Evolutionary conservation across 2,888 invertebrate genomes (phyloP).

Genomic region (Pimpla rufipes): DNA sequence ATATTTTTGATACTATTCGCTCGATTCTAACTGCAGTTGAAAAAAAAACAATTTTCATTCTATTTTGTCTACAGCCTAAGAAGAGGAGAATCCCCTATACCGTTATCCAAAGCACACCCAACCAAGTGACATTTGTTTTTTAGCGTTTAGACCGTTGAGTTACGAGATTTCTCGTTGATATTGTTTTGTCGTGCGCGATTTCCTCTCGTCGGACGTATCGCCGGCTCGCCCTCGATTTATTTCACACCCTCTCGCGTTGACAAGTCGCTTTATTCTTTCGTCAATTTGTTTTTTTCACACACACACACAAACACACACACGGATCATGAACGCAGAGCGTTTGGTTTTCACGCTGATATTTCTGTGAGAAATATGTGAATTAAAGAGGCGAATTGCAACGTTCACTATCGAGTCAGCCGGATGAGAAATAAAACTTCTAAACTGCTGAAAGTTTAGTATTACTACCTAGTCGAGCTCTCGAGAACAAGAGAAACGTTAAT

Average conservation of each 20-base stretch:
- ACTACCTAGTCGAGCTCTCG: constrained; percentile 70
- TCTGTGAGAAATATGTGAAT: constrained; percentile 24
- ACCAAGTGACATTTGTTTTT: constrained; percentile 77
- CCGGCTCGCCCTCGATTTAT: constrained; percentile 24
- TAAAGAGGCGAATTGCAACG: constrained; percentile 44
- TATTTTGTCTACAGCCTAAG: constrained; percentile 88
- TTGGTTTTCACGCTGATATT: constrained; percentile 36
- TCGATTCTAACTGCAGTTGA: constrained; percentile 38
- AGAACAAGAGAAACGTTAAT: neutral
- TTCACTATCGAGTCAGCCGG: constrained; percentile 59
- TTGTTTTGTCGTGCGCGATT: constrained; percentile 45
- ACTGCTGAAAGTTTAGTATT: constrained; percentile 76
- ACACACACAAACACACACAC: constrained; percentile 3
- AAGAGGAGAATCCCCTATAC: constrained; percentile 86
- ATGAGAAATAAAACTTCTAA: constrained; percentile 64
- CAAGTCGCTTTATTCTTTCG: constrained; percentile 22
- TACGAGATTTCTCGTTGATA: constrained; percentile 70
- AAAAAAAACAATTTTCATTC: constrained; percentile 79
- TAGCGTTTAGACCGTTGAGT: constrained; percentile 70
- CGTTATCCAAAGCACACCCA: constrained; percentile 83
- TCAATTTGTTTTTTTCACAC: neutral
- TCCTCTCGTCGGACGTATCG: constrained; percentile 29
- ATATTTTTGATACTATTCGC: constrained; percentile 19
- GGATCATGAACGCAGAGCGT: constrained; percentile 27
- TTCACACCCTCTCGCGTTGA: constrained; percentile 40